Conservation (phyloP, 2,113 vertebrate genomes). For the Brevimyrus niger region DNA sequence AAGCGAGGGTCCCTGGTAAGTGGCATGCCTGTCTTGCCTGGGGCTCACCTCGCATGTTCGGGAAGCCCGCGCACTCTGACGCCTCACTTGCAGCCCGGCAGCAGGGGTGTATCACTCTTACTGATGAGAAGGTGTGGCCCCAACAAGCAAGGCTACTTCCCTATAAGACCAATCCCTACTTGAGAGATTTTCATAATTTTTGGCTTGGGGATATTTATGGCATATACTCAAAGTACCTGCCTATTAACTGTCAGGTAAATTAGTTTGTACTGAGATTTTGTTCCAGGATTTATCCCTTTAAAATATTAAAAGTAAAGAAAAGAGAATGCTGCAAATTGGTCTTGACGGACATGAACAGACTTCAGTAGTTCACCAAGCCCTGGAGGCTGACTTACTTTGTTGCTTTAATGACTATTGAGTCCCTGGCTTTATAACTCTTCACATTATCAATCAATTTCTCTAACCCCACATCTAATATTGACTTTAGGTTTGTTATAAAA, state of each 20-base stretch:
- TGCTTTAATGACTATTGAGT: not conserved
- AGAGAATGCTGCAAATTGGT: not conserved
- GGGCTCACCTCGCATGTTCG: not conserved
- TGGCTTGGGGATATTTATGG: not conserved
- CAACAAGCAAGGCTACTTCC: conserved; percentile 1
- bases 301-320: not conserved
- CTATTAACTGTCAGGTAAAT: not conserved
- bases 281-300: not conserved
- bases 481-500: conserved; percentile 1
- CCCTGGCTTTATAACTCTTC: not conserved
- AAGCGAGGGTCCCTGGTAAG: conserved; percentile 89
- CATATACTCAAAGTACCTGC: not conserved
- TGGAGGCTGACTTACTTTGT: not conserved
- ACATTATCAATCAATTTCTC: not conserved
- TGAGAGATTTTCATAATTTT: not conserved
- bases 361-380: not conserved
- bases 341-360: not conserved
- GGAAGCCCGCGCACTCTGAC: not conserved
- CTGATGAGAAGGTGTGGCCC: not conserved
- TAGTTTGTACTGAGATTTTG: not conserved
- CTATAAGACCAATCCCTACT: not conserved
- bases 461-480: not conserved
- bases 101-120: not conserved
- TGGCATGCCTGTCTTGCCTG: conserved; percentile 46
- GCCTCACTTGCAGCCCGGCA: not conserved